Percentiles rank a stretch among this genome's conserved stretches.
Evolutionary conservation across 92 coral and sea anemone species (phyloP).

Genomic region (Palythoa grandis): DNA sequence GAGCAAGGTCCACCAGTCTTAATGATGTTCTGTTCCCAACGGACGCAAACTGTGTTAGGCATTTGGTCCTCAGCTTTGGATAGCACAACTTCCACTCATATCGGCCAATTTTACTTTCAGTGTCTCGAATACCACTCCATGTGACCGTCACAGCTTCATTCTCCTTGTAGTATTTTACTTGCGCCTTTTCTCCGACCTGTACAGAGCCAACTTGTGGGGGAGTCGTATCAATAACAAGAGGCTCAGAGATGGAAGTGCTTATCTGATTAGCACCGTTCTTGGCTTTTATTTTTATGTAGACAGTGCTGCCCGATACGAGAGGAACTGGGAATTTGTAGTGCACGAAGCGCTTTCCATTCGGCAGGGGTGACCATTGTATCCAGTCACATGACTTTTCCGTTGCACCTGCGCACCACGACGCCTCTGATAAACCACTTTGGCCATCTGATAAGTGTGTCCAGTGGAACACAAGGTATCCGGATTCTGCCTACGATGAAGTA

Average conservation of each 20-base stretch:
- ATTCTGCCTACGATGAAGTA: conserved; percentile 10
- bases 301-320: conserved; percentile 66
- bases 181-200: conserved; percentile 23
- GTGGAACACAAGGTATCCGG: conserved; percentile 43
- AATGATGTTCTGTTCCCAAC: conserved; percentile 55
- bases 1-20: conserved; percentile 50
- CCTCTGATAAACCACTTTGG: conserved; percentile 66
- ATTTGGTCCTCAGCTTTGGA: conserved; percentile 36
- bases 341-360: conserved; percentile 27
- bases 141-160: conserved; percentile 59
- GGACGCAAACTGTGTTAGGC: conserved; percentile 61
- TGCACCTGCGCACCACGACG: conserved; percentile 73
- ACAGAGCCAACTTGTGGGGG: conserved; percentile 78
- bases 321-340: conserved; percentile 52
- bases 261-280: conserved; percentile 75
- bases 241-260: conserved; percentile 30
- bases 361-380: conserved; percentile 48
- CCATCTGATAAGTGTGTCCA: conserved; percentile 66
- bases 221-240: conserved; percentile 69
- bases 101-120: conserved; percentile 67
- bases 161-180: conserved; percentile 56
- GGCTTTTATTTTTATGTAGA: conserved; percentile 58
- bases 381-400: conserved; percentile 49
- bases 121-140: conserved; percentile 72
- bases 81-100: conserved; percentile 84